phyloP scores from a whole-genome alignment of 2,888 invertebrate species.

The Drosophila crucigera region DNA sequence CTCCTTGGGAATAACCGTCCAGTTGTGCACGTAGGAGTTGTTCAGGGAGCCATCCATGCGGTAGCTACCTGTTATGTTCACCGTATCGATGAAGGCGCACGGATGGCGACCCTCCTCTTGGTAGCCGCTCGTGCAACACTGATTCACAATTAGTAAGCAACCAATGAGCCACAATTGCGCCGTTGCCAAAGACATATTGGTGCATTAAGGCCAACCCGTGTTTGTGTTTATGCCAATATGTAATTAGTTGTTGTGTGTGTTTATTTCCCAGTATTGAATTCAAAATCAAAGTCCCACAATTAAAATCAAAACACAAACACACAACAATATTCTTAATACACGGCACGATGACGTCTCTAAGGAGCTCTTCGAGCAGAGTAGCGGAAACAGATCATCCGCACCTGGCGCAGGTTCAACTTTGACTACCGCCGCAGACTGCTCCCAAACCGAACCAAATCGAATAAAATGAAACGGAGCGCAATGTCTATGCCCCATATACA shows the following conservation, averaged over 20 bases:
- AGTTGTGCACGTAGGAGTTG: constrained; percentile 77
- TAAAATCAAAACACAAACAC: constrained; percentile 15
- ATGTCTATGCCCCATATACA: not conserved
- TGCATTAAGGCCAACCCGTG: constrained; percentile 6
- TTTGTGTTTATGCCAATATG: constrained; percentile 48
- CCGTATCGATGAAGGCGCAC: constrained; percentile 82
- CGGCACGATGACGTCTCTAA: constrained; percentile 16
- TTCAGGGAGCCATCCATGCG: constrained; percentile 42
- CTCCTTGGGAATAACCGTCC: constrained; percentile 74
- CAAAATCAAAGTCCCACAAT: constrained; percentile 7
- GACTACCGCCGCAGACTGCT: constrained; percentile 27
- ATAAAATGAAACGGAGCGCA: constrained; percentile 37
- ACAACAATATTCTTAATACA: constrained; percentile 8
- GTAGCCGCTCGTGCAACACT: constrained; percentile 28
- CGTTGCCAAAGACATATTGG: constrained; percentile 38
- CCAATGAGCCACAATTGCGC: constrained; percentile 43
- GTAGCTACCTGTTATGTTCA: constrained; percentile 81
- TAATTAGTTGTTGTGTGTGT: constrained; percentile 41
- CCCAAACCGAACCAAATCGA: constrained; percentile 20
- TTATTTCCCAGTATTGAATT: constrained; percentile 36
- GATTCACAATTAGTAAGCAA: constrained; percentile 26
- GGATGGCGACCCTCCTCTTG: constrained; percentile 74
- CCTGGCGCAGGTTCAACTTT: constrained; percentile 53
- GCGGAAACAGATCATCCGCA: constrained; percentile 46
- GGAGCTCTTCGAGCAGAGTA: not conserved